Conservation (phyloP, 2,888 invertebrate species). For the Diplolepis rosae region DNA sequence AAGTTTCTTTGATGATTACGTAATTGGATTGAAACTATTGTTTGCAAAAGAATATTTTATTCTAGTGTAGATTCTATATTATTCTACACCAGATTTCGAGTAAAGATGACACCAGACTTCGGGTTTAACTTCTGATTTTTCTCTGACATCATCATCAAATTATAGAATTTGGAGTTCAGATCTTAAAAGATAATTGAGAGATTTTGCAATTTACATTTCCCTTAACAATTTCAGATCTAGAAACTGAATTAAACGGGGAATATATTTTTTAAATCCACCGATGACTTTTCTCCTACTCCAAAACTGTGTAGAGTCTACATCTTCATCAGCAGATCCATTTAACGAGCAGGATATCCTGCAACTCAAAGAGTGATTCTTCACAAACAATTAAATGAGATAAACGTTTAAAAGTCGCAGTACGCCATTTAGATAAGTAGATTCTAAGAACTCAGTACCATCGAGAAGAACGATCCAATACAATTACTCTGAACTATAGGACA, state of each 20-base stretch:
- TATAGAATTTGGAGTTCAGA: too few species aligned
- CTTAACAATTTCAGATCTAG: too few species aligned
- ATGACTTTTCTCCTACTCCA: neutral
- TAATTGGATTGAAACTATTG: neutral
- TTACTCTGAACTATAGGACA: slow-evolving; percentile 41
- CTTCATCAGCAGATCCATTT: neutral
- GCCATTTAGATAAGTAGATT: neutral
- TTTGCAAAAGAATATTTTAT: neutral
- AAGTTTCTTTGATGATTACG: neutral
- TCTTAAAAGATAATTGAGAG: too few species aligned
- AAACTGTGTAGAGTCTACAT: neutral
- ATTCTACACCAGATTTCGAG: too few species aligned
- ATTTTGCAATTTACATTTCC: too few species aligned
- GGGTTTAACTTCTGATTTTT: too few species aligned
- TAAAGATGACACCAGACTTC: too few species aligned
- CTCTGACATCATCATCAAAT: too few species aligned
- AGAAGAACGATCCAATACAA: slow-evolving; percentile 41
- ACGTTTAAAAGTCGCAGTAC: slow-evolving; percentile 45
- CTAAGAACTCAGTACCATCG: slow-evolving; percentile 25
- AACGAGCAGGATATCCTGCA: neutral
- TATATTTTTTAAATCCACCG: neutral
- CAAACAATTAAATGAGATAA: slow-evolving; percentile 55
- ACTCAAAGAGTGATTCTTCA: slow-evolving; percentile 47
- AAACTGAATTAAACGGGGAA: slow-evolving; percentile 19
- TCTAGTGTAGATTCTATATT: too few species aligned